Conservation (phyloP, 2,888 invertebrate species). For the Ischnura elegans region DNA sequence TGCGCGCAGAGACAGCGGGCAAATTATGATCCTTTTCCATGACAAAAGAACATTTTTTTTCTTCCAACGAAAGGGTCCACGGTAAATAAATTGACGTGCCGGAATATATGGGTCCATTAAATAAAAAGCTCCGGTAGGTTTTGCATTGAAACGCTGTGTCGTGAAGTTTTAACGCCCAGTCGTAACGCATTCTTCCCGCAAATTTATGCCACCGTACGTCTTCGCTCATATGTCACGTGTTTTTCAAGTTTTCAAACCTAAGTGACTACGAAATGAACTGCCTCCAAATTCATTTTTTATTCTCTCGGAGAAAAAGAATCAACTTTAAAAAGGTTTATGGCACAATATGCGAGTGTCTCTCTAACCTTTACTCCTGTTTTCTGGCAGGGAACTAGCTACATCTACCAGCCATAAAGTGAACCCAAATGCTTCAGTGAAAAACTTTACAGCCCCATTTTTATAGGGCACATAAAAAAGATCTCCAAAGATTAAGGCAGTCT, state of each 20-base stretch:
- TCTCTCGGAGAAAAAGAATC: background rate
- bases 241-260: background rate
- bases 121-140: background rate
- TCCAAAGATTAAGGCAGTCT: too few relatives aligned
- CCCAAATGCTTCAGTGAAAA: background rate
- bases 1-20: background rate
- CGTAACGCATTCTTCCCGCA: background rate
- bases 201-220: background rate
- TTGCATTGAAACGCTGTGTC: constrained; percentile 5
- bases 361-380: background rate
- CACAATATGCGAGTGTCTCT: background rate
- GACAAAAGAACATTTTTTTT: background rate
- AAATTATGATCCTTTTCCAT: too few relatives aligned
- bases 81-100: background rate
- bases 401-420: background rate
- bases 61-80: background rate
- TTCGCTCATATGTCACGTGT: background rate
- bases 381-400: background rate
- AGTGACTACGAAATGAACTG: background rate
- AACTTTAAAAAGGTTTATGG: background rate
- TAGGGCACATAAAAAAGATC: too few relatives aligned
- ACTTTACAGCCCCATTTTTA: background rate
- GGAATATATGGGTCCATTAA: background rate
- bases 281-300: background rate
- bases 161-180: background rate